Base-by-base conservation (phyloP, 2,113 vertebrate genomes). In the Trichechus manatus region DNA sequence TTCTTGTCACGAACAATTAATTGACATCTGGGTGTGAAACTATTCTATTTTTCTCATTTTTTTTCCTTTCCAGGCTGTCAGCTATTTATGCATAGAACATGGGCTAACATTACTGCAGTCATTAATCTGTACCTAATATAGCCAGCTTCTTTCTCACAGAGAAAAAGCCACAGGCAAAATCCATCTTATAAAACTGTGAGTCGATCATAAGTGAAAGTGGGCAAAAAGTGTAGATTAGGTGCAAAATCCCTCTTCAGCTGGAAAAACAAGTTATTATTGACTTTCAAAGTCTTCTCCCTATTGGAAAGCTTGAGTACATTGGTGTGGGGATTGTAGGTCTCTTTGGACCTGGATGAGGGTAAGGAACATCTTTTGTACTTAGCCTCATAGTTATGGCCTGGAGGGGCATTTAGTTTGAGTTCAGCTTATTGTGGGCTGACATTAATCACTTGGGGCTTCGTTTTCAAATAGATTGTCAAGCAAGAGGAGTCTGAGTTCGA, bases 1-100 rank as follows among this genome's bases (percentile, higher is more conserved):
- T 4, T 9, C n/a, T 5, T 17, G 33, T 27, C 25, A 7, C 4
- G 63, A 47, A 27, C 0, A 3, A 17, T 6, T 61, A 78, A 3
- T 11, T 7, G 7, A 68, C 42, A 33, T 9, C 27, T 17, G 29
- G 14, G 0, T 4, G 6, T 47, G 47, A n/a, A 47, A 22, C 13
- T 6, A 1, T 64, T 7, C 2, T 20, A 20, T 29, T 85, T 56
- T 91, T 36, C 56, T 74, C 6, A 4, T 2, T 36, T 1, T 0
- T 70, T 9, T 85, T 15, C 6, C 39, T 72, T 56, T 56, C n/a
- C 66, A 72, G 15, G 8, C 33, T 66, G 6, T 53, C 50, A 23
- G 0, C 29, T 93, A 7, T 44, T 44, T 47, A 13, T 47, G 25
- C 10, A 20, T n/a, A 50, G 14, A 36, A 74, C 3, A 7, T 22